Percentiles rank a stretch among this genome's conserved stretches.
Conservation (phyloP, 2,113 vertebrate genomes). For the Shinisaurus crocodilurus region DNA sequence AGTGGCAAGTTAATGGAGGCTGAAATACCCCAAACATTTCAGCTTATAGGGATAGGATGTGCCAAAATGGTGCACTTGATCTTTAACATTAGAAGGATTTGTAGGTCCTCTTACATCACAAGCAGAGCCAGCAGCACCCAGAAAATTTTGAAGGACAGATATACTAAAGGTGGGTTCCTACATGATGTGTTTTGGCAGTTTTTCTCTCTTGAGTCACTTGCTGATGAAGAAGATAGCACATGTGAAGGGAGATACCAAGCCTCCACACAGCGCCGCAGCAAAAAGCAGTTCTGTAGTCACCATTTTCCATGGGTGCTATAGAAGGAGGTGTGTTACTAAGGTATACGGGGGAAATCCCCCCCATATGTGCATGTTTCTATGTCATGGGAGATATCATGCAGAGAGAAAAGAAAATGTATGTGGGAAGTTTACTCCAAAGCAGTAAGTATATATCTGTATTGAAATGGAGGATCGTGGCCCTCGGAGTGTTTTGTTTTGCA, state of each 20-base stretch:
- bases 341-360: background rate
- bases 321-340: background rate
- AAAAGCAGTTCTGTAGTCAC: background rate
- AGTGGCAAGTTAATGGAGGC: background rate
- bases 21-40: background rate
- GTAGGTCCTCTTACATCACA: background rate
- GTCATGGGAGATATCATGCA: background rate
- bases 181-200: background rate
- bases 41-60: background rate
- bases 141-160: background rate
- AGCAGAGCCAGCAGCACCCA: background rate
- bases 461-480: background rate
- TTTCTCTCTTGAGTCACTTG: too few species aligned
- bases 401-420: background rate
- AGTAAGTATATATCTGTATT: background rate
- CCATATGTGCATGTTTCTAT: background rate
- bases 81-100: background rate
- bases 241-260: too few species aligned
- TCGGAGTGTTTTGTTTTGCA: background rate
- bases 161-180: background rate
- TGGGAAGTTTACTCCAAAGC: background rate
- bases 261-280: too few species aligned
- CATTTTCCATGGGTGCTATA: background rate
- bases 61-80: background rate
- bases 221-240: too few species aligned